phyloP scores from a whole-genome alignment of 2,797 vertebrate genomes.

The Petrocephalus sullivani region DNA sequence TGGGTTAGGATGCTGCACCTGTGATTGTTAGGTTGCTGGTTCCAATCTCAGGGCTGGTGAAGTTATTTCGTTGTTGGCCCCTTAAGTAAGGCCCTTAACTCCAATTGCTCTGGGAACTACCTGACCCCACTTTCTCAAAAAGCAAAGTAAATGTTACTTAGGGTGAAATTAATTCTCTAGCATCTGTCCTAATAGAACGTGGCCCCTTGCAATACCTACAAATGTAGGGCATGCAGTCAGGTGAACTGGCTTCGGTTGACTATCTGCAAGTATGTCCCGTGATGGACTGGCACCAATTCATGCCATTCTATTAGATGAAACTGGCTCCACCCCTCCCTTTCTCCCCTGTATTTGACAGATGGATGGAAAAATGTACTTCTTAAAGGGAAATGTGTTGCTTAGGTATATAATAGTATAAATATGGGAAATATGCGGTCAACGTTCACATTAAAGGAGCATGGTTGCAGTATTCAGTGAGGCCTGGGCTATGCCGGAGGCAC shows the following conservation, averaged over 20 bases:
- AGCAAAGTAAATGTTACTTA: not conserved
- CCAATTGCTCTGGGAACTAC: not conserved
- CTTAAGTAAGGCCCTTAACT: not conserved
- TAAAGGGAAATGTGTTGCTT: not conserved
- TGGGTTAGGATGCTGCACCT: not conserved
- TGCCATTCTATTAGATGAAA: not conserved
- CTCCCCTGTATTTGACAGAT: not conserved
- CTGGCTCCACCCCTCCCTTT: not conserved
- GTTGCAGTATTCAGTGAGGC: not conserved
- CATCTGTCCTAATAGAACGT: not conserved
- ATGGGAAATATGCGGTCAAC: not conserved
- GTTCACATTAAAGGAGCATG: not conserved
- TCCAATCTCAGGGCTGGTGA: not conserved
- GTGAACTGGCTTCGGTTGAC: not conserved
- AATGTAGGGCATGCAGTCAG: not conserved
- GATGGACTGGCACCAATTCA: not conserved
- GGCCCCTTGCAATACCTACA: not conserved
- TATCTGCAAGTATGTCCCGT: not conserved
- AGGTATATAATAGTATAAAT: not conserved
- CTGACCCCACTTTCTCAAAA: not conserved
- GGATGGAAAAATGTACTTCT: not conserved
- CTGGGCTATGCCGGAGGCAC: not conserved
- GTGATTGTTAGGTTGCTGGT: not conserved
- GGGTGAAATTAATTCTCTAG: not conserved
- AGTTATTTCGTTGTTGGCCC: not conserved